Conservation (phyloP, 2,797 vertebrate genomes). For the Scleropages formosus region DNA sequence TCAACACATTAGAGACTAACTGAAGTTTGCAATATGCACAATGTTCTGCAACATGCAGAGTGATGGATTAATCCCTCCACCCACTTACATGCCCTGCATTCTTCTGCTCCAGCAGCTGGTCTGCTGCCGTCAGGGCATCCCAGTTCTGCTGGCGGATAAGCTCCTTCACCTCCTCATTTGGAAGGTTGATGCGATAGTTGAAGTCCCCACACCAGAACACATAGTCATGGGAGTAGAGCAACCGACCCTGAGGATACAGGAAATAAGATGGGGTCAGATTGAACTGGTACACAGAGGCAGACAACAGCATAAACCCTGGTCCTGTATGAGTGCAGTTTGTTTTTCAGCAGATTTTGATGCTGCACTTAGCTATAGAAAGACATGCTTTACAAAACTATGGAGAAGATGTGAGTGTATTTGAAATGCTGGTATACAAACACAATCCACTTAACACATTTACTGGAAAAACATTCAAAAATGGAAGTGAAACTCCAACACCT, state of each 20-base stretch:
- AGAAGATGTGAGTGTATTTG: no score
- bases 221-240: slow-evolving; percentile 95
- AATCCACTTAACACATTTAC: no score
- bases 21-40: no score
- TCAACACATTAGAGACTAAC: not conserved
- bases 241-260: slow-evolving; percentile 75
- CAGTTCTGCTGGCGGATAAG: slow-evolving; percentile 90
- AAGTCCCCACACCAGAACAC: slow-evolving; percentile 99
- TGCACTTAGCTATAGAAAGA: not conserved
- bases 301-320: not conserved
- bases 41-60: no score
- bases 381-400: no score
- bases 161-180: slow-evolving; percentile 97
- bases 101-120: slow-evolving; percentile 92
- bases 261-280: not conserved
- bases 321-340: not conserved
- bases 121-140: slow-evolving; percentile 88
- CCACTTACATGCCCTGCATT: slow-evolving; percentile 79
- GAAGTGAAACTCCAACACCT: no score
- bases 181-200: slow-evolving; percentile 91
- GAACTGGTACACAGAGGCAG: not conserved
- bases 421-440: no score
- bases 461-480: no score
- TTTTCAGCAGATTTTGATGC: not conserved
- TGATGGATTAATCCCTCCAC: not conserved